Percentiles rank a stretch among this genome's conserved stretches.
These are phyloP conservation scores for Urocolius indicus DNA, from an alignment of 2,113 vertebrate genomes.

Conservation along the genomic window DNA sequence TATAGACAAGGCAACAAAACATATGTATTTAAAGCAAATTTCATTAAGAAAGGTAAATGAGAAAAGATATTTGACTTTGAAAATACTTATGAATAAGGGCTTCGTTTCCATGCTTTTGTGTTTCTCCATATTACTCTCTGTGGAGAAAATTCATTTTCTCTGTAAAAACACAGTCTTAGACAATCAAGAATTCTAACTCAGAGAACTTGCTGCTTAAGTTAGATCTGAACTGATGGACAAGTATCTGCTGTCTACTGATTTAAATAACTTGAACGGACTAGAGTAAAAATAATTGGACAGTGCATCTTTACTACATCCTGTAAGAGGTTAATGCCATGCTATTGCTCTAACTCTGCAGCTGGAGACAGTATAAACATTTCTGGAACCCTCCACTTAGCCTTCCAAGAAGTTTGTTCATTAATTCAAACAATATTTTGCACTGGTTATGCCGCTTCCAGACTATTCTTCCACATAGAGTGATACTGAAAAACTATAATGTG, in stretches of 20 bases:
- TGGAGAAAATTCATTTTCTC: neutral
- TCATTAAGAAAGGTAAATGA: neutral
- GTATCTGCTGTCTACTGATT: neutral
- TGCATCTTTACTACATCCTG: neutral
- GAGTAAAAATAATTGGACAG: neutral
- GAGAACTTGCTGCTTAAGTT: neutral
- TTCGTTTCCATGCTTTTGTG: neutral
- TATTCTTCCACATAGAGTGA: neutral
- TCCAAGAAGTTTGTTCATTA: neutral
- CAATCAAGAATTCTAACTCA: neutral
- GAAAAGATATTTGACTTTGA: neutral
- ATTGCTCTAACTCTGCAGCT: neutral
- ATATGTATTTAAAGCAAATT: neutral
- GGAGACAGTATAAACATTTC: accelerated
- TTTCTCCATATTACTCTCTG: neutral
- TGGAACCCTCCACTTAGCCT: neutral
- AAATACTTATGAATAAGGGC: neutral
- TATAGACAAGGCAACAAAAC: neutral
- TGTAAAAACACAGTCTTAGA: neutral
- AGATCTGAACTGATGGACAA: neutral
- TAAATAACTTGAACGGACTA: neutral
- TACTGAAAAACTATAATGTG: neutral
- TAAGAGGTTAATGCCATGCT: neutral
- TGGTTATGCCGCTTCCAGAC: neutral
- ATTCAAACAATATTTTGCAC: neutral